A percentile compares a stretch with the other conserved stretches of the same genome.
phyloP scores from a whole-genome alignment of 2,113 vertebrate species.

The Triplophysa siluroides region DNA sequence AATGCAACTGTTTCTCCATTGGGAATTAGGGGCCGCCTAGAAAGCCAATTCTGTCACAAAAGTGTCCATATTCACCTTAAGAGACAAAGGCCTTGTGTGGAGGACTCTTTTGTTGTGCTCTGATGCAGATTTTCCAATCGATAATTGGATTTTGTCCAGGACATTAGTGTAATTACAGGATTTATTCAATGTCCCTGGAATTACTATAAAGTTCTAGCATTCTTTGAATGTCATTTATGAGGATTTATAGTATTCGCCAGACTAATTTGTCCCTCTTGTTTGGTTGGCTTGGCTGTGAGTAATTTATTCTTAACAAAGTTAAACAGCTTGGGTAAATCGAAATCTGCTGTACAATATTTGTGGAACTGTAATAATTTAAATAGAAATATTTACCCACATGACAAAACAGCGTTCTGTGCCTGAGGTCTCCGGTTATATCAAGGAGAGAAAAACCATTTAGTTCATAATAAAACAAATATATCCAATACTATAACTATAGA shows the following conservation, averaged over 20 bases:
- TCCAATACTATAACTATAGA: no score
- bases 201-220: not conserved
- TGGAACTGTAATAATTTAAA: not conserved
- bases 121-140: not conserved
- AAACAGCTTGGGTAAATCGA: not conserved
- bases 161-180: constrained; percentile 6
- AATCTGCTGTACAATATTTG: not conserved
- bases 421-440: not conserved
- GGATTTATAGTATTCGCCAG: constrained; percentile 20
- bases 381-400: not conserved
- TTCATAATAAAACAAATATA: not conserved
- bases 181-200: constrained; percentile 3
- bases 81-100: not conserved
- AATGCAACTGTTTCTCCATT: not conserved
- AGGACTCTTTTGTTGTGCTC: not conserved
- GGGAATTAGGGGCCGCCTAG: not conserved
- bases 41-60: not conserved
- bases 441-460: not conserved
- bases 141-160: not conserved
- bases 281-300: not conserved
- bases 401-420: not conserved
- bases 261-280: not conserved
- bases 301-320: not conserved
- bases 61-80: not conserved
- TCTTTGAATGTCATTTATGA: constrained; percentile 1